Base-by-base conservation (phyloP, 2,888 invertebrate genomes). In the Callyntrura sp. region DNA sequence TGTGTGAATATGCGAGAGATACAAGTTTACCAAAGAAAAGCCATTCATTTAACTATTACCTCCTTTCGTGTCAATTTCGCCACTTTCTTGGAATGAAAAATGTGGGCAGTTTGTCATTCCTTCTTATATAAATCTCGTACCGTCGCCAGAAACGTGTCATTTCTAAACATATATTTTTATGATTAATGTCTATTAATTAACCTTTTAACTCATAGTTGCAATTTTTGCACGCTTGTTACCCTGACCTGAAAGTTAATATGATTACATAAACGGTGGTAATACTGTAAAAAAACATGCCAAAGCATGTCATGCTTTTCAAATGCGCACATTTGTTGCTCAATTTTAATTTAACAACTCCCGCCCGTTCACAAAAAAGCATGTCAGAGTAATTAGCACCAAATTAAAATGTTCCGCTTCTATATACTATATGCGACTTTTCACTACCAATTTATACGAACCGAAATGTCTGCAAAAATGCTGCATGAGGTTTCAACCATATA, bases 161-260 rank as follows among this genome's bases (percentile, higher is more conserved):
- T 87, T 79, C 78, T 78, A 78, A 65, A 82, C n/a, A 28, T 35
- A 65, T 84, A 60, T 45, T 8, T 20, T 12, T 35, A 25, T 81
- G 87, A 87, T 81, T 65, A 87, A 87, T 86, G 79, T 28, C 45
- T 20, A 48, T 62, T 87, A 87, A 87, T 87, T 87, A 87, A 87
- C 87, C 87, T 76, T 35, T 81, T 79, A 43, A 48, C 28, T 60
- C 60, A 6, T 35, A 35, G 35, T 65, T 11, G 14, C 20, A 73
- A 60, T 55, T 55, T 70, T 43, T 84, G 65, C 82, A 65, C 23
- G 11, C 20, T 57, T 43, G 2, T 57, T 35, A 85, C 85, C 85
- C 57, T 85, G 85, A 85, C 85, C 73, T 60, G 60, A 76, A 35
- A 35, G 35, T 4, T 35, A 35, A 35, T 35, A 35, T 35, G 35